phyloP scores from a whole-genome alignment of 2,888 invertebrate species.

The Caenorhabditis afra region DNA sequence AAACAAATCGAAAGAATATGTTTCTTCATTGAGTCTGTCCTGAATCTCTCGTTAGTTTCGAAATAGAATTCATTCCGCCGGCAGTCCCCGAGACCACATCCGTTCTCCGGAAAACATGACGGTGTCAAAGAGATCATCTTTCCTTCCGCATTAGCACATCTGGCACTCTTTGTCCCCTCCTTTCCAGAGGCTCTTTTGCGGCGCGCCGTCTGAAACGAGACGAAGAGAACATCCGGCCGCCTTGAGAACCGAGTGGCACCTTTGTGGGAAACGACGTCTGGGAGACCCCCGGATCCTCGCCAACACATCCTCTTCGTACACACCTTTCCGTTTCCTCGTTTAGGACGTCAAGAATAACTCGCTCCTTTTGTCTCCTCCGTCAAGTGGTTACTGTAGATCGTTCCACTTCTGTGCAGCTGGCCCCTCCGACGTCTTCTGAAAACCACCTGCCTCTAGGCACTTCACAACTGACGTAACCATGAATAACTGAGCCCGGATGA shows the following conservation, averaged over 20 bases:
- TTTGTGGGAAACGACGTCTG: neutral
- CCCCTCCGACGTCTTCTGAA: constrained; percentile 32
- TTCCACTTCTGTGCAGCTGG: constrained; percentile 45
- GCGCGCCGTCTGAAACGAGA: neutral
- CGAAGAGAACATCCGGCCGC: constrained; percentile 25
- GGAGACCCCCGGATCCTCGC: neutral
- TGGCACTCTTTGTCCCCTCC: neutral
- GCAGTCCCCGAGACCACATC: no score
- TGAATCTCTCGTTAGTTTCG: no score
- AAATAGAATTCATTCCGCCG: no score
- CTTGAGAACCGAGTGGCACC: neutral
- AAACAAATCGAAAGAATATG: no score
- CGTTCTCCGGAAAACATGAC: no score
- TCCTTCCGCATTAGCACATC: no score
- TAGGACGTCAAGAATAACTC: constrained; percentile 52
- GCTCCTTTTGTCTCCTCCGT: constrained; percentile 28
- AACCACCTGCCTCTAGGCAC: constrained; percentile 43
- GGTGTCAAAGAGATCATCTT: neutral
- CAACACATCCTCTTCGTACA: constrained; percentile 3
- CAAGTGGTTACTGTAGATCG: constrained; percentile 43
- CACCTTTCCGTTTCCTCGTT: constrained; percentile 28
- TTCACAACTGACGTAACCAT: constrained; percentile 27
- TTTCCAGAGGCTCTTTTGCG: constrained; percentile 23
- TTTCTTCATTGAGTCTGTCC: no score
- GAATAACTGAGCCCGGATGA: constrained; percentile 15